These are phyloP conservation scores for Colistium nudipinnis DNA, from an alignment of 2,113 vertebrate species.

Conservation along the genomic window DNA sequence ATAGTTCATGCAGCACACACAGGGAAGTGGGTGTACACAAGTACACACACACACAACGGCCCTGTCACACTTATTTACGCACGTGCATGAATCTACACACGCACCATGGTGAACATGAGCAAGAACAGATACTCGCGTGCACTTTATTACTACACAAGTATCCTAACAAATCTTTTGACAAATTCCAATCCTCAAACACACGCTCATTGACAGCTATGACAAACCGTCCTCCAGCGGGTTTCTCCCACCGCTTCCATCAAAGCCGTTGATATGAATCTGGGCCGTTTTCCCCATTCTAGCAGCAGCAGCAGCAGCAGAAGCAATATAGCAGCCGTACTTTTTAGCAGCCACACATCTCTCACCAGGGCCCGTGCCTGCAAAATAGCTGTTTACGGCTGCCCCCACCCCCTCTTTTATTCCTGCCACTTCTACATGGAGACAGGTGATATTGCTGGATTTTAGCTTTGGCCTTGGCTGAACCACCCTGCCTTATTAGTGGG, in stretches of 20 bases:
- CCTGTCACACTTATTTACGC: slow-evolving; percentile 52
- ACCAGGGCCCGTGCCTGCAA: slow-evolving; percentile 55
- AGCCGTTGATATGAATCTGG: slow-evolving; percentile 72
- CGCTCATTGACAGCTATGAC: slow-evolving; percentile 60
- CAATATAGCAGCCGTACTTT: slow-evolving; percentile 61
- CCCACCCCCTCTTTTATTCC: slow-evolving; percentile 31
- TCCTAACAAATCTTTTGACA: slow-evolving; percentile 64
- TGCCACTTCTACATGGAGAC: slow-evolving; percentile 57
- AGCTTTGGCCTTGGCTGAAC: slow-evolving; percentile 70
- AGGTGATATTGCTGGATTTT: slow-evolving; percentile 61
- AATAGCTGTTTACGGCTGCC: slow-evolving; percentile 57
- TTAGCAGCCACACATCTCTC: slow-evolving; percentile 67
- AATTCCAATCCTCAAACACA: slow-evolving; percentile 47
- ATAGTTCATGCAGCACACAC: slow-evolving; percentile 34
- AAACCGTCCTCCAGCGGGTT: slow-evolving; percentile 56
- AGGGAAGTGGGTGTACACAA: slow-evolving; percentile 4
- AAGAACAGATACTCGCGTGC: slow-evolving; percentile 36
- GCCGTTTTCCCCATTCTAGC: slow-evolving; percentile 52
- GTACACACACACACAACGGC: slow-evolving; percentile 22
- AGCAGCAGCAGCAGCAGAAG: slow-evolving; percentile 35
- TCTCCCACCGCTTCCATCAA: slow-evolving; percentile 69
- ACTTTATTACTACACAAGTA: slow-evolving; percentile 56
- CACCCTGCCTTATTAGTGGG: slow-evolving; percentile 67
- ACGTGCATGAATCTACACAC: slow-evolving; percentile 24
- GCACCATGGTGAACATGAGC: slow-evolving; percentile 14